Conservation (phyloP, 2,113 vertebrate genomes). For the Apodemus sylvaticus region DNA sequence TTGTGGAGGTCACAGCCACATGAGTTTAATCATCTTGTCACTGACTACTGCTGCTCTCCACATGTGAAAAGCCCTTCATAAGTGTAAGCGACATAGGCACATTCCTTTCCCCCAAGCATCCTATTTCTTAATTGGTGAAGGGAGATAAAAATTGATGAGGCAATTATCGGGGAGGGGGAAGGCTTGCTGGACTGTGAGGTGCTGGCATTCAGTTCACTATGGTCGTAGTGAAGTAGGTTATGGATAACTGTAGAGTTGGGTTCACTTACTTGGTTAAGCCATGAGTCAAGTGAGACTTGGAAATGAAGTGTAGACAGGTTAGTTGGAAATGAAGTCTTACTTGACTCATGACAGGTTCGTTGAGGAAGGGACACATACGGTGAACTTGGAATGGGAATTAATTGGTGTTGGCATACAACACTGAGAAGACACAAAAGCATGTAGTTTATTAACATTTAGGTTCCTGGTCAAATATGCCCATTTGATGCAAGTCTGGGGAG, state of each 20-base stretch:
- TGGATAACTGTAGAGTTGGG: background rate
- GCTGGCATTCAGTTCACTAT: background rate
- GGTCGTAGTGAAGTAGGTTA: background rate
- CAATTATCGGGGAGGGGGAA: background rate
- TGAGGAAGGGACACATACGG: background rate
- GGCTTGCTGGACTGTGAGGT: background rate
- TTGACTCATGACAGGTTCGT: too few species aligned
- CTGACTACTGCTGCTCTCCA: background rate
- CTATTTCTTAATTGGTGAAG: slow-evolving; percentile 32
- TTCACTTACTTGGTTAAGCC: background rate
- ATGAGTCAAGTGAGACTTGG: background rate
- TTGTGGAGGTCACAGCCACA: background rate
- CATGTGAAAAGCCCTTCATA: background rate
- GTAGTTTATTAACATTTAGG: background rate
- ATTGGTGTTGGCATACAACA: background rate
- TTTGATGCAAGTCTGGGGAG: background rate
- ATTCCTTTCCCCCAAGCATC: background rate
- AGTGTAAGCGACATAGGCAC: background rate
- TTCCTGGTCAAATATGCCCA: background rate
- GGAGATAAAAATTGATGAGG: background rate
- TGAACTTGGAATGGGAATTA: background rate
- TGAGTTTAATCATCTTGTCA: background rate
- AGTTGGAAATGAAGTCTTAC: too few species aligned
- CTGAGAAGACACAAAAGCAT: background rate
- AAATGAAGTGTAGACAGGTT: background rate